A percentile compares a stretch with the other conserved stretches of the same genome.
Conservation (phyloP, 1,140 invertebrate species). For the Lasaia peninsularis region DNA sequence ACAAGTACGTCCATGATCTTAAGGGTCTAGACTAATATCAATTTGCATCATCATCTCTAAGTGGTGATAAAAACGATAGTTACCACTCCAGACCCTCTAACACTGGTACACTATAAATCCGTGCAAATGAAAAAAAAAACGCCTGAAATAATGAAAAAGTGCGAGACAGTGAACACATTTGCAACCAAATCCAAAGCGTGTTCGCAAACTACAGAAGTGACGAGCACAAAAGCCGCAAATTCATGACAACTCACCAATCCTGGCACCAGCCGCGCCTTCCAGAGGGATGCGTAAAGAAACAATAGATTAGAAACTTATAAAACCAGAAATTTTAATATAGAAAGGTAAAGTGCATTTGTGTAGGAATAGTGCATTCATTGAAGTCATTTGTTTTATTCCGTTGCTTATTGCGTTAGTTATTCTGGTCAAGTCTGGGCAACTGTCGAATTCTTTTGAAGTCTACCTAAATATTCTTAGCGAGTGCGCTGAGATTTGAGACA, state of each 20-base stretch:
- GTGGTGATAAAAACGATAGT: too few relatives aligned
- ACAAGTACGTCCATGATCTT: too few relatives aligned
- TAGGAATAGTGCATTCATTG: background rate
- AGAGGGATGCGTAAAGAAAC: conserved; percentile 25
- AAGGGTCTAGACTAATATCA: too few relatives aligned
- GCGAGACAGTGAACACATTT: conserved; percentile 29
- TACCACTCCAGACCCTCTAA: too few relatives aligned
- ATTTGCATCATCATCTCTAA: too few relatives aligned
- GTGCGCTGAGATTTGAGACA: too few relatives aligned
- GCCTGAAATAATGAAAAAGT: background rate
- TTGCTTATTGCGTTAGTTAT: too few relatives aligned
- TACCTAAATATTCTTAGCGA: too few relatives aligned
- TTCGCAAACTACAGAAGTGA: conserved; percentile 25
- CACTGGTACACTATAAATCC: background rate
- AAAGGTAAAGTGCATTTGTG: background rate
- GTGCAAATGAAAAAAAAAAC: background rate
- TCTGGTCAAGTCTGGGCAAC: too few relatives aligned
- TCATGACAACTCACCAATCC: conserved; percentile 72
- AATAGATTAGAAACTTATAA: conserved; percentile 14
- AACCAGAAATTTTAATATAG: background rate
- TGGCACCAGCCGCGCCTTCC: conserved; percentile 73
- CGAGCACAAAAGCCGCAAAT: conserved; percentile 45
- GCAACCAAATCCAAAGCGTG: conserved; percentile 50
- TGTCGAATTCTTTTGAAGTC: too few relatives aligned
- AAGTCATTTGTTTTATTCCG: too few relatives aligned